Evolutionary conservation across 2,113 vertebrate genomes (phyloP), one percentile per base, ranked within the genome.

Genomic region (Epinephelus fuscoguttatus): DNA sequence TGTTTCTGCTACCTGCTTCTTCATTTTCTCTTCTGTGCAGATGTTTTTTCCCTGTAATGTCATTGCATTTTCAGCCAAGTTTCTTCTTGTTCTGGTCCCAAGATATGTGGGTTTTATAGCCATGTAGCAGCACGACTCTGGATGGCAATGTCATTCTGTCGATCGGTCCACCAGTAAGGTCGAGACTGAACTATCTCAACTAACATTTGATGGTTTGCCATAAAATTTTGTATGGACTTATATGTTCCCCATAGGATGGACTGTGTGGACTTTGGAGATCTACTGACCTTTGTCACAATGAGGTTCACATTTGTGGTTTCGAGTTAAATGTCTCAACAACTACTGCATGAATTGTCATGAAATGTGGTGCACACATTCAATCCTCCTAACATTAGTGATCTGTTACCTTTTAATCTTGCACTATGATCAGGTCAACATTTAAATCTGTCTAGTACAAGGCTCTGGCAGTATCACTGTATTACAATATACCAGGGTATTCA

Each of bases 1-100:
- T 50, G 23, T 74, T 71, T 63, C 40, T 79, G 60, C 47, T 75
- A 75, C 67, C 82, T 87, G 70, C 17, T 37, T 33, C 27, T 47
- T 57, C 13, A 40, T 50, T 75, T 61, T 42, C 53, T 82, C 37
- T 53, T 52, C 40, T 6, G 17, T 27, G 4, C 69, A 82, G 80
- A 25, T 89, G 64, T 72, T 75, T 69, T 37, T 78, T 27, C 3
- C 52, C 19, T 63, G 59, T 64, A 59, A 11, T 25, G 19, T 68
- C 10, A 69, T 23, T 53, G 19, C 30, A 62, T 45, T 67, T 70
- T 71, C 45, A 37, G 37, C 27, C 47, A 66, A 18, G 25, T 74
- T 81, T 62, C 11, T 50, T 73, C 14, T 47, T 14, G 70, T 66
- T 74, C 13, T 57, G 45, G 10, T 70, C 8, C 59, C 9, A 37